Evolutionary conservation across 2,888 invertebrate genomes (phyloP).

Genomic region (Agrilus mali): DNA sequence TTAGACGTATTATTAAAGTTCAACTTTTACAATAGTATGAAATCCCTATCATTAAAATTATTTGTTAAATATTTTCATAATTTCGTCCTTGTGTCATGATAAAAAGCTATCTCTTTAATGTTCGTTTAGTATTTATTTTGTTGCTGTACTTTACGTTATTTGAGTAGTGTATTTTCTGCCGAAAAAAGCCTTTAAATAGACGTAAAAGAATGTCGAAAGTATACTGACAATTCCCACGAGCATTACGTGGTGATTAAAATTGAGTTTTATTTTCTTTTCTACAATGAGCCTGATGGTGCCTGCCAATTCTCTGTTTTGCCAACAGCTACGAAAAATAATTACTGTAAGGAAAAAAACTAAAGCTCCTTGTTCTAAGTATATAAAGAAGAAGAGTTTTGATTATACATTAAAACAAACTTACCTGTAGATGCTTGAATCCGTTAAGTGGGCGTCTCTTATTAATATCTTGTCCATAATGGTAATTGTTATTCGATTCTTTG

Average conservation of each 20-base stretch:
- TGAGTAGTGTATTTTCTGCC: slow-evolving; percentile 29
- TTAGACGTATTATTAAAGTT: no score
- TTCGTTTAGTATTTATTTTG: no score
- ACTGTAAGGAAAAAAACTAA: neutral
- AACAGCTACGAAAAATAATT: slow-evolving; percentile 41
- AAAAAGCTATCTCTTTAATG: no score
- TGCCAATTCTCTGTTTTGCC: slow-evolving; percentile 45
- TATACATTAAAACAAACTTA: slow-evolving; percentile 16
- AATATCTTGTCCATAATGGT: slow-evolving; percentile 44
- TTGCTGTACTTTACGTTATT: no score
- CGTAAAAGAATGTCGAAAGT: slow-evolving; percentile 29
- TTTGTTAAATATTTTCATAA: no score
- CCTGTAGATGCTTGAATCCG: slow-evolving; percentile 50
- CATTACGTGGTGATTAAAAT: slow-evolving; percentile 36
- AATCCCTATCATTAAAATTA: no score
- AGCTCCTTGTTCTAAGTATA: no score
- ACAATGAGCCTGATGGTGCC: slow-evolving; percentile 48
- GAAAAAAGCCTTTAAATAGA: slow-evolving; percentile 34
- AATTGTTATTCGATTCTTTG: slow-evolving; percentile 42
- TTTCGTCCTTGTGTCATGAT: no score
- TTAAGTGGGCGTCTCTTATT: slow-evolving; percentile 37
- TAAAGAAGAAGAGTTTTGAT: neutral
- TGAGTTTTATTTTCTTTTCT: slow-evolving; percentile 33
- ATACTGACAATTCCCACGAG: slow-evolving; percentile 34
- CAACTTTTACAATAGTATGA: no score